Conservation (phyloP, 2,797 vertebrate genomes). For the Syngnathus acus region DNA sequence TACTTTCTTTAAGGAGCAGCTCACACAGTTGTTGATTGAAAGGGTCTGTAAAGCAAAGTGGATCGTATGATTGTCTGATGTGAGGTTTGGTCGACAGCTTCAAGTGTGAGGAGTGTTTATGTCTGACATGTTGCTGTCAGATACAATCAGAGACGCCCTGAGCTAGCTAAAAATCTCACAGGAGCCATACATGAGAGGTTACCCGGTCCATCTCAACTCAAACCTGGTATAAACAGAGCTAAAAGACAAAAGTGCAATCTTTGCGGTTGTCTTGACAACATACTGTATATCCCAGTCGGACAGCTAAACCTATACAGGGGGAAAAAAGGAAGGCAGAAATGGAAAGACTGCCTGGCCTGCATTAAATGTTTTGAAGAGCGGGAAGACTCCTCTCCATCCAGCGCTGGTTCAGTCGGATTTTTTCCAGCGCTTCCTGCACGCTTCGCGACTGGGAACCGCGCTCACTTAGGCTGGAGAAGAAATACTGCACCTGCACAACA, state of each 20-base stretch:
- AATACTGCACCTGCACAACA: conserved; percentile 74
- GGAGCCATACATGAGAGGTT: conserved; percentile 23
- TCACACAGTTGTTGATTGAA: conserved; percentile 11
- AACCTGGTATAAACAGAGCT: conserved; percentile 35
- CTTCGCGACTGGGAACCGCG: conserved; percentile 77
- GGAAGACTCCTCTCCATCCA: conserved; percentile 83
- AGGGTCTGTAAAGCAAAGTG: conserved; percentile 19
- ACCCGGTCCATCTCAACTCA: conserved; percentile 19
- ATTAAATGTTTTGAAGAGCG: conserved; percentile 62
- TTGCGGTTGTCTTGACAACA: conserved; percentile 53
- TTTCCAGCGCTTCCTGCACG: conserved; percentile 81
- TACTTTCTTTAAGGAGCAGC: conserved; percentile 20
- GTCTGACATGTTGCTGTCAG: conserved; percentile 27
- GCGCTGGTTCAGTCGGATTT: conserved; percentile 82
- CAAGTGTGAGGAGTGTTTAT: conserved; percentile 41
- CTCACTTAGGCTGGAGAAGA: conserved; percentile 81
- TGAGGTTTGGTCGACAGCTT: conserved; percentile 55
- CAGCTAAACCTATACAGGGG: not conserved
- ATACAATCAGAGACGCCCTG: conserved; percentile 76
- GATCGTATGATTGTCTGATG: conserved; percentile 46
- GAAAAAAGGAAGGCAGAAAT: not conserved
- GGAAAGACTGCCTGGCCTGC: conserved; percentile 11
- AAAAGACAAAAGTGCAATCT: conserved; percentile 77
- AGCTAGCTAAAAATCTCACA: conserved; percentile 74
- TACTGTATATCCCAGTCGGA: conserved; percentile 4